phyloP scores from a whole-genome alignment of 2,888 invertebrate species.

The Allacma fusca region DNA sequence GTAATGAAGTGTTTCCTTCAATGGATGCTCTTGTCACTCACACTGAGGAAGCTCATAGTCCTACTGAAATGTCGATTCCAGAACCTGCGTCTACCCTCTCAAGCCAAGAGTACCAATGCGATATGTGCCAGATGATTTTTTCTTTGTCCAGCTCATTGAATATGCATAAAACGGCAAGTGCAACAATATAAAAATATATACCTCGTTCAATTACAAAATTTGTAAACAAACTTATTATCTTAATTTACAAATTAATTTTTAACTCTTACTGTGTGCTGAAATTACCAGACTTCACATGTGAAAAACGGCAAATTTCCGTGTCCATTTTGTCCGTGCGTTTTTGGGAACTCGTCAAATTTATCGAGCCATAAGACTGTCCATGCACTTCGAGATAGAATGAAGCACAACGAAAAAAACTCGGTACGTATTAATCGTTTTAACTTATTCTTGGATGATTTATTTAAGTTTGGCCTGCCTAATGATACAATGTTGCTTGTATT shows the following conservation, averaged over 20 bases:
- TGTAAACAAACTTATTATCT: no score
- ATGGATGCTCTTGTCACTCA: constrained; percentile 21
- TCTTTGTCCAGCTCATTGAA: constrained; percentile 15
- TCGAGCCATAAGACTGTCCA: constrained; percentile 30
- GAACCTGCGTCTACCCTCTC: neutral
- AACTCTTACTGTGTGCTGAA: no score
- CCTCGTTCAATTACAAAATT: no score
- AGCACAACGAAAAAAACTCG: neutral
- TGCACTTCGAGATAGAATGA: constrained; percentile 19
- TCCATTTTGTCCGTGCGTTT: constrained; percentile 26
- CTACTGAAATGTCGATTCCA: neutral
- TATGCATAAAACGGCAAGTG: constrained; percentile 32
- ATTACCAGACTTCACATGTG: constrained; percentile 36
- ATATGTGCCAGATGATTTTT: constrained; percentile 31
- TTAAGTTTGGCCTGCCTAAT: no score
- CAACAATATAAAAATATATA: neutral
- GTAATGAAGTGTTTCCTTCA: constrained; percentile 4
- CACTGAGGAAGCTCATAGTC: neutral
- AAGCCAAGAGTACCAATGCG: constrained; percentile 23
- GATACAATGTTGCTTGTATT: neutral
- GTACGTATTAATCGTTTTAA: no score
- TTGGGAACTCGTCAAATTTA: constrained; percentile 14
- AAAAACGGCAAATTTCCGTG: constrained; percentile 33
- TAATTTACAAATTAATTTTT: no score
- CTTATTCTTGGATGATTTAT: no score